Base-by-base conservation (phyloP, 2,888 invertebrate species). In the Eulithis prunata region DNA sequence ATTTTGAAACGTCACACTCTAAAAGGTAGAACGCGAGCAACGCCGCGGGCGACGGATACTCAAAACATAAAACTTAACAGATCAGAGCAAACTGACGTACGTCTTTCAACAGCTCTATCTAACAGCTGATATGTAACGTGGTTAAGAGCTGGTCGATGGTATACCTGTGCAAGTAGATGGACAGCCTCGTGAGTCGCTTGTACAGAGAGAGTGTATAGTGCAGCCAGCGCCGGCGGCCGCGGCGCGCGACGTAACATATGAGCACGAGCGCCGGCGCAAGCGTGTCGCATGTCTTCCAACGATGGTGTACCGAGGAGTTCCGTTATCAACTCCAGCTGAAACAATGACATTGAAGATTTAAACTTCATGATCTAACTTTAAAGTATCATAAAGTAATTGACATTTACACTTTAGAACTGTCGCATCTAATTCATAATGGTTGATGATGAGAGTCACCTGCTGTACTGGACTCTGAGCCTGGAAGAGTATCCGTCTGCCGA, bases 171-270 rank as follows among this genome's bases (percentile, higher is more conserved):
- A 57, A 99, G 95, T 78, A 99, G 95, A 94, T 99, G 99, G 74
- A 99, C 98, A 63, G 99, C 99, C 94, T 99, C 99, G 87, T 98
- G 98, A 71, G 98, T 98, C 81, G 98, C 99, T 87, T 99, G 98
- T 72, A 94, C 94, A 75, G 97, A 97, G 70, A 99, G 95, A 68
- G 97, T 97, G 93, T 99, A 99, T 74, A 99, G 95, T 75, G 97
- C 96, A 76, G 97, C 95, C 80, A 98, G 95, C 79, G 97, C 97
- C 73, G 97, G 97, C 79, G 97, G 97, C 91, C 98, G 98, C 72
- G 96, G 97, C 76, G 96, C 97, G 81, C 96, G 96, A 67, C 97
- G 94, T 82, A 98, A 89, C 96, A 99, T 98, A 90, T 99, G 98
- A 36, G 97, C 95, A 75, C 97, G 95, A 51, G 99, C 99, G 71